A percentile compares a stretch with the other conserved stretches of the same genome.
Conservation (phyloP, 2,888 invertebrate genomes). For the Hypercompe scribonia region DNA sequence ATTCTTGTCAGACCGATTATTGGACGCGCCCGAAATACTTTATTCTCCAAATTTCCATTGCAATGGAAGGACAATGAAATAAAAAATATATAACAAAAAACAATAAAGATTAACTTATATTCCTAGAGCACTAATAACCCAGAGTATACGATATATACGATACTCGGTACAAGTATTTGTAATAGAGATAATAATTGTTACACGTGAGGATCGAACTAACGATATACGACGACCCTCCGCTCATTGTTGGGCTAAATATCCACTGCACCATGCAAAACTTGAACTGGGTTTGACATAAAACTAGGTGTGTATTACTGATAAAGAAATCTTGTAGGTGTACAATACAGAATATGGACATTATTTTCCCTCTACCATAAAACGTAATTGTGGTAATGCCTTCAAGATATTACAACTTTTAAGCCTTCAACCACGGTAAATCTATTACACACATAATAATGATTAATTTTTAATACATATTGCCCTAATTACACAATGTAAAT, state of each 20-base stretch:
- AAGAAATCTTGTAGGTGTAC: not conserved
- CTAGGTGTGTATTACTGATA: not conserved
- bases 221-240: not conserved
- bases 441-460: not conserved
- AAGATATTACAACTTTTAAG: not conserved
- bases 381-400: not conserved
- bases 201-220: not conserved
- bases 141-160: not conserved
- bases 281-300: not conserved
- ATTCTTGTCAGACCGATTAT: not conserved
- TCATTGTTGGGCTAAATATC: not conserved
- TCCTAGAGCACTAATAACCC: not conserved
- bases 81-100: not conserved
- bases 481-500: conserved; percentile 2
- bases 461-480: not conserved
- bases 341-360: not conserved
- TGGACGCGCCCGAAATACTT: no score
- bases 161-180: not conserved
- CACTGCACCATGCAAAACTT: not conserved
- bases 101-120: not conserved
- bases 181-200: not conserved
- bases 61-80: not conserved
- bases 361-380: not conserved
- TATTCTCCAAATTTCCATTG: not conserved
- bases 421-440: not conserved